These are phyloP conservation scores for Coregonus ussuriensis DNA, from an alignment of 2,797 vertebrate species.

Conservation along the genomic window DNA sequence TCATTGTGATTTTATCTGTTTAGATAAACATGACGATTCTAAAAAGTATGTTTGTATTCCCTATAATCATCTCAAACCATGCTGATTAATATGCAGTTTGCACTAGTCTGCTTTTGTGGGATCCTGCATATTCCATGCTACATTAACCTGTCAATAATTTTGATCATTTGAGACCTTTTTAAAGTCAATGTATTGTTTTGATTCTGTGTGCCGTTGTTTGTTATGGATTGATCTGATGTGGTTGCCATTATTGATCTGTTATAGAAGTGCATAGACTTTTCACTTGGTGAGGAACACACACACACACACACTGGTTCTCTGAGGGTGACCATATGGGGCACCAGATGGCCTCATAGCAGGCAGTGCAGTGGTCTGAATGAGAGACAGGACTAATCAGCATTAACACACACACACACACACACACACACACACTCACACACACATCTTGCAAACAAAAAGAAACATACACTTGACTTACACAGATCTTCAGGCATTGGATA, in stretches of 20 bases:
- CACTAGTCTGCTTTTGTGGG: slow-evolving; percentile 35
- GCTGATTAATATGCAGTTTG: slow-evolving; percentile 33
- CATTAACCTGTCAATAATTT: slow-evolving; percentile 30
- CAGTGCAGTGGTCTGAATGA: slow-evolving; percentile 52
- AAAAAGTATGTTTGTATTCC: slow-evolving; percentile 32
- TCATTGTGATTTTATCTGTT: slow-evolving; percentile 58
- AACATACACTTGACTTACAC: not conserved
- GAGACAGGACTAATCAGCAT: slow-evolving; percentile 60
- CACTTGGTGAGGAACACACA: not conserved
- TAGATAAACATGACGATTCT: slow-evolving; percentile 7
- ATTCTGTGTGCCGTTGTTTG: slow-evolving; percentile 16
- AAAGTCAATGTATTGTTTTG: not conserved
- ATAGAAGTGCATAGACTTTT: slow-evolving; percentile 16
- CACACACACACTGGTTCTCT: slow-evolving; percentile 33
- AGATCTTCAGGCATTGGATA: not conserved
- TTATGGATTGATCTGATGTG: slow-evolving; percentile 26
- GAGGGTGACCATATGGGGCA: slow-evolving; percentile 64
- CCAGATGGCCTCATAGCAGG: slow-evolving; percentile 67
- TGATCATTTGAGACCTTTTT: not conserved
- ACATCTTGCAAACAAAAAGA: not conserved
- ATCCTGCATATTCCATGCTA: not conserved
- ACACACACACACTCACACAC: slow-evolving; percentile 28
- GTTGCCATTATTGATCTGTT: not conserved
- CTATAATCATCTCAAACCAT: slow-evolving; percentile 51
- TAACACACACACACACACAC: slow-evolving; percentile 43